A percentile compares a stretch with the other conserved stretches of the same genome.
These are phyloP conservation scores for Morone chrysops DNA, from an alignment of 2,113 vertebrate species.

Conservation along the genomic window DNA sequence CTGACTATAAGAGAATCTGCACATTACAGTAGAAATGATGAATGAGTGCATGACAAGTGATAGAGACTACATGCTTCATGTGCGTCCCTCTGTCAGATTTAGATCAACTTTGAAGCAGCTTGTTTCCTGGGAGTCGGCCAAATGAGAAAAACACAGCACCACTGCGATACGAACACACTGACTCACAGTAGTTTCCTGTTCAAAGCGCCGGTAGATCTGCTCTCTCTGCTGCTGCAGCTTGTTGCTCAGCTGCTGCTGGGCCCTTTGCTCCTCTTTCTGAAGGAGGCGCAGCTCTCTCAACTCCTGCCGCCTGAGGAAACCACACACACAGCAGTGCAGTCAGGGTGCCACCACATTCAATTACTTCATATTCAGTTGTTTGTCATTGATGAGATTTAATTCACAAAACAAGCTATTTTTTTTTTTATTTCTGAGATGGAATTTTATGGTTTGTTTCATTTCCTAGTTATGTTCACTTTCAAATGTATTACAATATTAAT, in stretches of 20 bases:
- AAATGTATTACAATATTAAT: slow-evolving; percentile 13
- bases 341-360: neutral
- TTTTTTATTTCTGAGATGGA: neutral
- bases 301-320: slow-evolving; percentile 91
- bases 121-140: neutral
- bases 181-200: slow-evolving; percentile 97
- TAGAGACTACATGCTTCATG: neutral
- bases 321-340: slow-evolving; percentile 14
- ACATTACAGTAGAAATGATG: neutral
- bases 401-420: neutral
- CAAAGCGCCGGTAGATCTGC: slow-evolving; percentile 95
- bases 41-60: slow-evolving; percentile 1
- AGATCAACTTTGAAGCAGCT: slow-evolving; percentile 19
- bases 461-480: neutral
- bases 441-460: neutral
- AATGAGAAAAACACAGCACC: slow-evolving; percentile 1
- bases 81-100: neutral
- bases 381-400: neutral
- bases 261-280: slow-evolving; percentile 98
- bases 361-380: neutral
- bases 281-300: slow-evolving; percentile 94
- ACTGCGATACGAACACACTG: slow-evolving; percentile 19
- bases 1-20: neutral
- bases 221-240: slow-evolving; percentile 96
- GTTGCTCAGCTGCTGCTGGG: slow-evolving; percentile 95